A percentile compares a stretch with the other conserved stretches of the same genome.
phyloP scores from a whole-genome alignment of 2,888 invertebrate genomes.

The Ectropis crepuscularia region DNA sequence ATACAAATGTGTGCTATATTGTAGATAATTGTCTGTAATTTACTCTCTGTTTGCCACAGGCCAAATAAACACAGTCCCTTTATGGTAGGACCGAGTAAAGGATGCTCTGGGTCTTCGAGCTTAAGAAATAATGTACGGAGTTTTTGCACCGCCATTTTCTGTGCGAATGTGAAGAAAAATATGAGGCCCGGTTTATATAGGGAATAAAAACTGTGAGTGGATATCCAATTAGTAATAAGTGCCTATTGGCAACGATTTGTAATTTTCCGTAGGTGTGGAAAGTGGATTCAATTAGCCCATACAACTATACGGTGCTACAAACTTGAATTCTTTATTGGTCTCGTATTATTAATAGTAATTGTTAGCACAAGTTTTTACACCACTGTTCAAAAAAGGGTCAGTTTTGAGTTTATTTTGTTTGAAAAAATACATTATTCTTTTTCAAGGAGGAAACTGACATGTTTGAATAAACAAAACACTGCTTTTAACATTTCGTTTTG shows the following conservation, averaged over 20 bases:
- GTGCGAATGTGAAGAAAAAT: neutral
- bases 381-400: no score
- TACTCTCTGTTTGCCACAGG: constrained; percentile 17
- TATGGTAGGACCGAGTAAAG: constrained; percentile 14
- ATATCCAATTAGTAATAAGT: constrained; percentile 33
- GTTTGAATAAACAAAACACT: no score
- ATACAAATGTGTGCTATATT: constrained; percentile 3
- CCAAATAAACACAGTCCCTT: constrained; percentile 21
- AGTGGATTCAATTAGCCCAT: no score
- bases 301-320: no score
- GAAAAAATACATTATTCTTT: no score
- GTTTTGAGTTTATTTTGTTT: no score
- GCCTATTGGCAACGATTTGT: constrained; percentile 22
- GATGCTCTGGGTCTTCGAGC: constrained; percentile 18
- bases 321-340: no score
- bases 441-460: no score
- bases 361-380: no score
- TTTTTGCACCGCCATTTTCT: constrained; percentile 16
- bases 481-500: no score
- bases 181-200: constrained; percentile 10
- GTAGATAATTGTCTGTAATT: constrained; percentile 4
- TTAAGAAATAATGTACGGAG: constrained; percentile 14
- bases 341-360: no score
- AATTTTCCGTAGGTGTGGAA: constrained; percentile 18
- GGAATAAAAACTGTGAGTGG: constrained; percentile 16